Base-by-base conservation (phyloP, 2,113 vertebrate species). In the Zeus faber region DNA sequence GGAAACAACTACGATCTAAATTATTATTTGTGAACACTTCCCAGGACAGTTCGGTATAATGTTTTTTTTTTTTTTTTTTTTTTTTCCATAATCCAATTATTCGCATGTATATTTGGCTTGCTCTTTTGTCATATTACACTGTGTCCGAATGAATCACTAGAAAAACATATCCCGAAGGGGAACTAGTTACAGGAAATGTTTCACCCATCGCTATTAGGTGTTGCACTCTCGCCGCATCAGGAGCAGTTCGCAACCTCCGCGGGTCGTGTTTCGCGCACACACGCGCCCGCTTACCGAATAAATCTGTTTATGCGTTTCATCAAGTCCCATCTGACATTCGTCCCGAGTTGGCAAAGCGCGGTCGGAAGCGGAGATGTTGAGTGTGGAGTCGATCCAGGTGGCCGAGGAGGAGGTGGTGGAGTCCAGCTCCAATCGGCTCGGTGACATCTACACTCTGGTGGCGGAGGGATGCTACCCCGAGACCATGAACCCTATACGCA, bases 331-430 rank as follows among this genome's bases (percentile, higher is more conserved):
- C 5, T 20, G 27, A 11, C n/a, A n/a, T 18, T n/a, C 7, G 5
- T 0, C 1, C 37, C 2, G 4, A 23, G 45, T 44, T 18, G 58
- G 40, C 3, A 23, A 48, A 21, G 10, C 11, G 13, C 23, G 31
- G 4, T 27, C 27, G 48, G 37, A 49, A 11, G 35, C 21, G 22
- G 54, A 64, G 8, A 85, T 86, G 89, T 76, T 87, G 16, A 89
- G 68, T 70, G 89, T 91, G 87, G 93, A 94, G 26, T 83, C 90
- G 6, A 57, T 95, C 73, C 91, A 88, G 26, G 93, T 93, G 37
- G 88, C 90, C 5, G 90, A 94, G 77, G 92, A 92, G 79, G 93
- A 92, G 84, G 93, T 92, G 80, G 91, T 91, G 45, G 91, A 91
- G 17, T 89, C 88, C 63, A 89, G 88, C 70, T 87, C 88, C 68